Percentiles rank a stretch among this genome's conserved stretches.
phyloP scores from a whole-genome alignment of 1,140 invertebrate genomes.

The Gonioctena quinquepunctata region DNA sequence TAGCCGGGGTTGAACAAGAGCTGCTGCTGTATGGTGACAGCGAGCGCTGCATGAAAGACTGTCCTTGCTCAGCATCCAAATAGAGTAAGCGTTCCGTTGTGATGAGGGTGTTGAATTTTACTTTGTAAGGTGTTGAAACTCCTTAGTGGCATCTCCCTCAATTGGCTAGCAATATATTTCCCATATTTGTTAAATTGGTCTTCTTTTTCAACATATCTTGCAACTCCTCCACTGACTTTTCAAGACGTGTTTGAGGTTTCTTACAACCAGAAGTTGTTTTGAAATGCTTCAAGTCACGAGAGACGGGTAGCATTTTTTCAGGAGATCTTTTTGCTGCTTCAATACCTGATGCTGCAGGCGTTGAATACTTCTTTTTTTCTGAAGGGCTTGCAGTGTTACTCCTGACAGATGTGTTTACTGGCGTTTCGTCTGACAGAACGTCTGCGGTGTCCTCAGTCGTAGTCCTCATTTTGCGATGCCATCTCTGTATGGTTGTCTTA shows the following conservation, averaged over 20 bases:
- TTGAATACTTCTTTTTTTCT: conserved; percentile 3
- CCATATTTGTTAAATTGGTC: conserved; percentile 11
- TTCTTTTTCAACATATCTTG: conserved; percentile 13
- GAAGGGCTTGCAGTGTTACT: not conserved
- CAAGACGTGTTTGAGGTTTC: not conserved
- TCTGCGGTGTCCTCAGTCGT: too few relatives aligned
- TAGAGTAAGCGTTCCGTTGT: not conserved
- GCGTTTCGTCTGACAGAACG: not conserved
- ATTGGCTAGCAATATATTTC: conserved; percentile 14
- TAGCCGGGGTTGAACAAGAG: too few relatives aligned
- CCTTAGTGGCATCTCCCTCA: not conserved
- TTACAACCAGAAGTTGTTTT: not conserved
- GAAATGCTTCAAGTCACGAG: not conserved
- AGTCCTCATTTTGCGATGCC: too few relatives aligned
- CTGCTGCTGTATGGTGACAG: not conserved
- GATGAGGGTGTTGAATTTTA: not conserved
- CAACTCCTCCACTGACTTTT: conserved; percentile 4
- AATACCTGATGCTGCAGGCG: not conserved
- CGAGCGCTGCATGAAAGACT: not conserved
- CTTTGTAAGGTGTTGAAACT: not conserved
- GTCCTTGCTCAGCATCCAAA: not conserved
- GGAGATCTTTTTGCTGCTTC: not conserved
- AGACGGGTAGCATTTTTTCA: not conserved
- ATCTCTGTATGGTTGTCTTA: too few relatives aligned
- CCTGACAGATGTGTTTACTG: conserved; percentile 1